phyloP scores from a whole-genome alignment of 2,888 invertebrate species.

The Sphaerophoria taeniata region DNA sequence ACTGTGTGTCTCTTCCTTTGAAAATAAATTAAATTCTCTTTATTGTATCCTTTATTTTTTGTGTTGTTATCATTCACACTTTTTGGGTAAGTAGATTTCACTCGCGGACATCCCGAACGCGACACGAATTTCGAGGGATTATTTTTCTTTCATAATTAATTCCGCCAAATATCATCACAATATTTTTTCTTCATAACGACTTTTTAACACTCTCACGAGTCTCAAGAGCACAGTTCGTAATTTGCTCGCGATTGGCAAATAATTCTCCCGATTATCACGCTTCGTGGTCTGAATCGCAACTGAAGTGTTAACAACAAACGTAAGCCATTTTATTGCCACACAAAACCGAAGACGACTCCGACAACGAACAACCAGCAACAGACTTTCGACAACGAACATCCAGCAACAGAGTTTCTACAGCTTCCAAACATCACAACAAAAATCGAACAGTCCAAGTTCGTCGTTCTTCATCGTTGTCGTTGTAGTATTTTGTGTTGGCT shows the following conservation, averaged over 20 bases:
- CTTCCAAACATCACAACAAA: constrained; percentile 1
- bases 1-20: constrained; percentile 61
- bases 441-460: no score
- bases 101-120: constrained; percentile 12
- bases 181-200: neutral
- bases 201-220: neutral
- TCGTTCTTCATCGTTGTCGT: neutral
- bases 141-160: constrained; percentile 15
- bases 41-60: constrained; percentile 20
- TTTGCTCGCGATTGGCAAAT: neutral
- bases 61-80: no score
- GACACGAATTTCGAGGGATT: constrained; percentile 24
- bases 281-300: constrained; percentile 66
- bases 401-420: constrained; percentile 20
- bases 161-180: constrained; percentile 44
- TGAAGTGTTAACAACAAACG: constrained; percentile 72
- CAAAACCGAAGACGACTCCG: constrained; percentile 1
- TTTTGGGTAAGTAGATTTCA: no score
- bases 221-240: neutral
- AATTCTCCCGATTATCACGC: constrained; percentile 54
- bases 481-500: constrained; percentile 35
- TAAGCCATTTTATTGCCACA: constrained; percentile 64
- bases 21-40: constrained; percentile 19
- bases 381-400: no score
- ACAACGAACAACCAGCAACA: constrained; percentile 3